Evolutionary conservation across 2,797 vertebrate genomes (phyloP), one percentile per base, ranked within the genome.

Genomic region (Dermochelys coriacea): DNA sequence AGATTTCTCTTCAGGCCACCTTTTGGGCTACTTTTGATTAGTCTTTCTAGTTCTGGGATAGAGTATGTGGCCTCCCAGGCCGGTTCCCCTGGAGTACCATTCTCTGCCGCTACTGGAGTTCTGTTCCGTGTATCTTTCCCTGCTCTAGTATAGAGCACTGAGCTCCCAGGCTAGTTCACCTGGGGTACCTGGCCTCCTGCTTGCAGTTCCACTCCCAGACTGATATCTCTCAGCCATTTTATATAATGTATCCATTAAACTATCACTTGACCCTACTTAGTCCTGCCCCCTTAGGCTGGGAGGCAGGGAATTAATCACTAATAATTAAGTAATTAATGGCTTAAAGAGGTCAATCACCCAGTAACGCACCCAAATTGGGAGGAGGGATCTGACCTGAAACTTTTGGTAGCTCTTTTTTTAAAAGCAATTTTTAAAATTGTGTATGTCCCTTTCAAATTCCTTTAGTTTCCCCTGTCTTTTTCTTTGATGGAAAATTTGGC

Each of bases 381-480:
- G 34, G 8, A 15, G n/a, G 74, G 23, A 31, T n/a, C 23, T 8
- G n/a, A 51, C 31, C 77, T 51, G 34, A 79, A 51, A 51, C 7
- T 78, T 29, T 49, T 78, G 75, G 47, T 50, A 50, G 29, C 34
- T 49, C 47, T 25, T 54, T 54, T 6, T 54, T 34, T 54, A 25
- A 55, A 59, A 59, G 57, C 57, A 31, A 34, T 59, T 59, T 59
- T 59, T 15, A 4, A 15, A 59, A 31, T 59, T 59, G 29, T 15
- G 12, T 31, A 6, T 59, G 29, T 59, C 23, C 27, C 78, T 57
- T 61, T 25, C n/a, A 55, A 31, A 85, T 25, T 49, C 50, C 6
- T 68, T 1, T 23, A 2, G 8, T 50, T 64, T 10, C 29, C 79
- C 5, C 82, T 15, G 1, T 1, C 47, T 6, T 9, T 14, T 59